Base-by-base conservation (phyloP, 1,140 invertebrate species). In the Zaprionus tsacasi region DNA sequence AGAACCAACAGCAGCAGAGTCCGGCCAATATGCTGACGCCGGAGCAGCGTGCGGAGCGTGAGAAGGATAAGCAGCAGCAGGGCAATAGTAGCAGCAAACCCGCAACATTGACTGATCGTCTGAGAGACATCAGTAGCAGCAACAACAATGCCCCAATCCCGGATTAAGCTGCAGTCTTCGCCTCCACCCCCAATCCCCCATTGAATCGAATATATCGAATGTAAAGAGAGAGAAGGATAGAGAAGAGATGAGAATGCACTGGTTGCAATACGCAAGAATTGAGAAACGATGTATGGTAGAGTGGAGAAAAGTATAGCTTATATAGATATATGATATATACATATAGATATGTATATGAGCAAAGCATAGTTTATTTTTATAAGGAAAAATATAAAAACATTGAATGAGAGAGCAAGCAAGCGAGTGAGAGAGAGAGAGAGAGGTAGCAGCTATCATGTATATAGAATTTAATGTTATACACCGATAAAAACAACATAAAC, bases 11-110 rank as follows among this genome's bases (percentile, higher is more conserved):
- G 74, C 85, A 50, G 17, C 45, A 50, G 68, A 92, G 89, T 70
- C 88, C 91, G 58, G 88, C 88, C 38, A 89, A 65, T 77, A 89
- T 50, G 45, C 45, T 50, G 45, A 50, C 45, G 77, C 72, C 83
- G 70, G 90, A 87, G 57, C 74, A 76, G 38, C 78, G 78, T 36
- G 77, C 77, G 45, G 68, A 78, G 57, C 74, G 82, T 38, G 82
- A 92, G 27, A 91, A 92, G 70, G 91, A 92, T 72, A 92, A 92
- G 72, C 88, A 92, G 70, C 91, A 92, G 78, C 91, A 82, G 17
- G 45, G 45, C 45, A 50, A 50, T 17, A 50, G 45, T 63, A 92
- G 79, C 56, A 74, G 81, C 76, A 92, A 92, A 71, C 79, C 45
- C 2, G 11, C 82, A 30, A 79, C 90, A 56, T 81, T 92, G 45